Conservation (phyloP, 2,888 invertebrate genomes). For the Saturnia japonica region DNA sequence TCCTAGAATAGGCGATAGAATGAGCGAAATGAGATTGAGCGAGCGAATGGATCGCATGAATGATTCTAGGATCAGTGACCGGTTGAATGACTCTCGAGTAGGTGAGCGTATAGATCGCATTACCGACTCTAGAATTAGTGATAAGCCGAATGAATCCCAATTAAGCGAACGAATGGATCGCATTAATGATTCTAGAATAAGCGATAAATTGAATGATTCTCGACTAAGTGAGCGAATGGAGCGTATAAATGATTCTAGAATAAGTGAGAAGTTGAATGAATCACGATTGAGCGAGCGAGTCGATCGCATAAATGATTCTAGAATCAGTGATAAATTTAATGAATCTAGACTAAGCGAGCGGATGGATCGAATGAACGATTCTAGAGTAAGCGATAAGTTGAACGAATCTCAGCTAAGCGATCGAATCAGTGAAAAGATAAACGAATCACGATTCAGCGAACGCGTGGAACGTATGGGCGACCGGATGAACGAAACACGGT, state of each 20-base stretch:
- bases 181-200: constrained; percentile 34
- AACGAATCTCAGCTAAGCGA: constrained; percentile 49
- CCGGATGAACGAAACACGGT: constrained; percentile 37
- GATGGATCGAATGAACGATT: constrained; percentile 40
- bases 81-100: constrained; percentile 38
- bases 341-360: constrained; percentile 45
- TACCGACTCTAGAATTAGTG: neutral
- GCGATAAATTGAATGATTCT: constrained; percentile 37
- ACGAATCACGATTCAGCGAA: constrained; percentile 36
- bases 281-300: constrained; percentile 47
- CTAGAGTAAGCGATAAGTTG: constrained; percentile 45
- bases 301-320: constrained; percentile 16
- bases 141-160: constrained; percentile 29
- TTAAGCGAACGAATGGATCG: constrained; percentile 33
- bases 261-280: constrained; percentile 59
- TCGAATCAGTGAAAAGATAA: constrained; percentile 31
- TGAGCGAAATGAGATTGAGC: constrained; percentile 28
- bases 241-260: constrained; percentile 46
- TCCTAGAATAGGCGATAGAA: constrained; percentile 20
- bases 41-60: constrained; percentile 36
- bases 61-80: constrained; percentile 34
- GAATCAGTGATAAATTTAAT: constrained; percentile 33
- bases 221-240: constrained; percentile 42
- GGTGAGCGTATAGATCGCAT: constrained; percentile 37
- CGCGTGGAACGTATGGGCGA: constrained; percentile 23